A percentile compares a stretch with the other conserved stretches of the same genome.
phyloP scores from a whole-genome alignment of 1,140 invertebrate species.

The Whitmania pigra region DNA sequence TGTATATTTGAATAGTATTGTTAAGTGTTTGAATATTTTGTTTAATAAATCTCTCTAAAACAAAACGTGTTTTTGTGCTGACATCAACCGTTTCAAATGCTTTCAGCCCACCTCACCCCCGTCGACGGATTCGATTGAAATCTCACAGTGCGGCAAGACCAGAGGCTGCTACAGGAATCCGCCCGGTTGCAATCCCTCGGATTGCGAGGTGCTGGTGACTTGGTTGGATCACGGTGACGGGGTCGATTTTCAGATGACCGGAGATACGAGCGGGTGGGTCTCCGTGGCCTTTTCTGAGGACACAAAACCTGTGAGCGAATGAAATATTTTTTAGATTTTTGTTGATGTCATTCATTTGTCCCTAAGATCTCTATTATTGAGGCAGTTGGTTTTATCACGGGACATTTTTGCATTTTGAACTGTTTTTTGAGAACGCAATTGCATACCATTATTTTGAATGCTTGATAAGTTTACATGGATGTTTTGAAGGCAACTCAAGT shows the following conservation, averaged over 20 bases:
- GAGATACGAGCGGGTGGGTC: conserved; percentile 38
- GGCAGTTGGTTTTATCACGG: not conserved
- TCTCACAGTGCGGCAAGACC: conserved; percentile 31
- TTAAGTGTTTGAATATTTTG: too few relatives aligned
- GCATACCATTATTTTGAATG: conserved; percentile 7
- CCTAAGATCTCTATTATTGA: too few relatives aligned
- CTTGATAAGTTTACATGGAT: not conserved
- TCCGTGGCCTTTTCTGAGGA: conserved; percentile 62
- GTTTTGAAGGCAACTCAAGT: not conserved
- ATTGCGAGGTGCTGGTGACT: conserved; percentile 37
- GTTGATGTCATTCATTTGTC: too few relatives aligned
- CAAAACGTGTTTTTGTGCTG: too few relatives aligned
- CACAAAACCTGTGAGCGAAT: conserved; percentile 52
- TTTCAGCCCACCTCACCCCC: conserved; percentile 16
- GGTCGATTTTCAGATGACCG: conserved; percentile 23
- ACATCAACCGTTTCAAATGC: not conserved
- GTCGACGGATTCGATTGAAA: conserved; percentile 30
- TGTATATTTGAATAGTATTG: too few relatives aligned
- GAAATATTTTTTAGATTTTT: not conserved
- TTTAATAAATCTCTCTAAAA: too few relatives aligned
- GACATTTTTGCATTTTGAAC: not conserved
- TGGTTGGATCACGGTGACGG: conserved; percentile 27
- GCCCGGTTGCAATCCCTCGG: conserved; percentile 31
- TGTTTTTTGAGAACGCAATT: not conserved
- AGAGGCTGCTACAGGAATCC: conserved; percentile 39